A percentile compares a stretch with the other conserved stretches of the same genome.
phyloP scores from a whole-genome alignment of 2,888 invertebrate genomes.

The Dryobota labecula region DNA sequence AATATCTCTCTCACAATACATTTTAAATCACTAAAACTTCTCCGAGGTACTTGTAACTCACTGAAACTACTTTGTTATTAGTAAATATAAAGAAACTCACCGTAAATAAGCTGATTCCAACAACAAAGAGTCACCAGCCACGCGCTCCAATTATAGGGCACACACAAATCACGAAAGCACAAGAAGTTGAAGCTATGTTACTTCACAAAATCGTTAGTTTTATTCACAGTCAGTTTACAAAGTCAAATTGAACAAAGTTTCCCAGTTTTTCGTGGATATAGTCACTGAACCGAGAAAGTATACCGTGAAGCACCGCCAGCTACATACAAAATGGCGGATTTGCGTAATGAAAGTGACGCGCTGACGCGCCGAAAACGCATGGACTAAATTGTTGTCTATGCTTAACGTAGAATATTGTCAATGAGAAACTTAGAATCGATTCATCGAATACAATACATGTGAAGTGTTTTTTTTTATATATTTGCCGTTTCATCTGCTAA shows the following conservation, averaged over 20 bases:
- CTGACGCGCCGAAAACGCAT: constrained; percentile 86
- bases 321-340: constrained; percentile 91
- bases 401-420: constrained; percentile 19
- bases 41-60: constrained; percentile 49
- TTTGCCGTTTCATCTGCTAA: not conserved
- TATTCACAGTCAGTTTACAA: constrained; percentile 79
- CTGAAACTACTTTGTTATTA: constrained; percentile 66
- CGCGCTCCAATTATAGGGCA: constrained; percentile 90
- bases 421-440: not conserved
- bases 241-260: constrained; percentile 84
- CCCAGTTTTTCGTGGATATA: constrained; percentile 84
- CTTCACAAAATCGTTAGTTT: constrained; percentile 81
- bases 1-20: constrained; percentile 62
- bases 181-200: constrained; percentile 80
- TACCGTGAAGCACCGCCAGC: constrained; percentile 89
- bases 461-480: not conserved
- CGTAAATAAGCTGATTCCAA: constrained; percentile 88
- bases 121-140: constrained; percentile 90
- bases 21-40: constrained; percentile 60
- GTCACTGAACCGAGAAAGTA: constrained; percentile 87
- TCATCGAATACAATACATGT: not conserved
- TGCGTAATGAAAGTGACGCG: constrained; percentile 90
- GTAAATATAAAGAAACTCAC: constrained; percentile 80
- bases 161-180: constrained; percentile 89
- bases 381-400: constrained; percentile 74